A percentile compares a stretch with the other conserved stretches of the same genome.
Evolutionary conservation across 2,797 vertebrate genomes (phyloP).

Genomic region (Phaenicophaeus curvirostris): DNA sequence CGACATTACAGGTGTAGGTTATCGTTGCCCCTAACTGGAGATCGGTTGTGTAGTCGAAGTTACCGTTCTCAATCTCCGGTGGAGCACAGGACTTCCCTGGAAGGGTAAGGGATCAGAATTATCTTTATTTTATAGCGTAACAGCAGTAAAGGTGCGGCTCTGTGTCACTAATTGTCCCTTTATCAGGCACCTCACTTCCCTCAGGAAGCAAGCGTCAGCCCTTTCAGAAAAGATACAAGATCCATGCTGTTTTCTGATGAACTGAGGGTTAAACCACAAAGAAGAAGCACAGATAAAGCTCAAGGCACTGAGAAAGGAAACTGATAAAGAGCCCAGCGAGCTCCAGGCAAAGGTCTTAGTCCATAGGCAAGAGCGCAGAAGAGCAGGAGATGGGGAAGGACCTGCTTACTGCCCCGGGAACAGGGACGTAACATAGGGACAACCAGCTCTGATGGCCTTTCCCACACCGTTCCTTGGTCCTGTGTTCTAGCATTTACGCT

Average conservation of each 20-base stretch:
- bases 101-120: background rate
- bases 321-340: rapidly evolving
- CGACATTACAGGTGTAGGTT: rapidly evolving
- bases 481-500: rapidly evolving
- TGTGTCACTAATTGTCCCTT: rapidly evolving
- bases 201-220: background rate
- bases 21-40: background rate
- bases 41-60: rapidly evolving
- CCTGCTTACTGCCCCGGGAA: rapidly evolving
- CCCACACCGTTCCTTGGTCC: rapidly evolving
- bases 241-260: background rate
- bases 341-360: background rate
- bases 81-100: background rate
- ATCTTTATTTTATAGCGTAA: background rate
- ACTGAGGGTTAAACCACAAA: background rate
- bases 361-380: rapidly evolving
- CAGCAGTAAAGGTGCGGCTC: rapidly evolving
- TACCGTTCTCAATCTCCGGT: rapidly evolving
- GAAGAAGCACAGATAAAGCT: background rate
- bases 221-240: background rate
- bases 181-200: background rate
- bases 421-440: rapidly evolving
- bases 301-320: background rate
- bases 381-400: background rate
- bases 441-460: background rate